Base-by-base conservation (phyloP, 2,797 vertebrate species). In the Florisuga fusca region DNA sequence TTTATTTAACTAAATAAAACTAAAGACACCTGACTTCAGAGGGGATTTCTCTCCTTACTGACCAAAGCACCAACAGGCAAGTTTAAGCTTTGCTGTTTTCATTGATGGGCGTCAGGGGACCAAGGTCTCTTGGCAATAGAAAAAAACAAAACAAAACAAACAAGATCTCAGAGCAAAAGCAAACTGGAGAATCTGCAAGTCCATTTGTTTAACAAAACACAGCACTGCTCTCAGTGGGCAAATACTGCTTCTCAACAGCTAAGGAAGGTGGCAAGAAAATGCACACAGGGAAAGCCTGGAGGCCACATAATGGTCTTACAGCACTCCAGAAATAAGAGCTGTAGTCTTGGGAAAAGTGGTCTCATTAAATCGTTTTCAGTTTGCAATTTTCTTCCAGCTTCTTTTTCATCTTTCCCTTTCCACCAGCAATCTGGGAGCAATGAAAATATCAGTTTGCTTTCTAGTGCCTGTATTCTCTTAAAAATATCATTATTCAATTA, bases 401-500 rank as follows among this genome's bases (percentile, higher is more conserved):
- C 38, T 84, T 59, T 27, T 27, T 9, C 22, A 53, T 78, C 58
- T 59, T 75, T 82, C 34, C 34, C 45, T 79, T 94, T 79, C 69
- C 54, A 84, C 64, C 63, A 73, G 43, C 34, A 91, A 66, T 82
- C 58, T 79, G 33, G 43, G 43, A 79, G 71, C 55, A 87, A 91
- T 73, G 80, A 92, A 94, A 63, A 72, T 72, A 91, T 9, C 29
- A 27, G 81, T 94, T 95, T 92, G 69, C 63, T 96, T 90, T 94
- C 91, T 92, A 74, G 90, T 31, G 62, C 43, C 91, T 86, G 77
- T 31, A 17, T 92, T 95, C 82, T 91, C 78, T 85, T 95, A 95
- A 96, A 95, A 93, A 71, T 92, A 55, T 87, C 84, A 91, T 93
- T 95, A 77, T 95, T 97, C 90, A 96, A 94, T 96, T 95, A 96